Evolutionary conservation across 2,888 invertebrate species (phyloP).

Genomic region (Caenorhabditis sp.): DNA sequence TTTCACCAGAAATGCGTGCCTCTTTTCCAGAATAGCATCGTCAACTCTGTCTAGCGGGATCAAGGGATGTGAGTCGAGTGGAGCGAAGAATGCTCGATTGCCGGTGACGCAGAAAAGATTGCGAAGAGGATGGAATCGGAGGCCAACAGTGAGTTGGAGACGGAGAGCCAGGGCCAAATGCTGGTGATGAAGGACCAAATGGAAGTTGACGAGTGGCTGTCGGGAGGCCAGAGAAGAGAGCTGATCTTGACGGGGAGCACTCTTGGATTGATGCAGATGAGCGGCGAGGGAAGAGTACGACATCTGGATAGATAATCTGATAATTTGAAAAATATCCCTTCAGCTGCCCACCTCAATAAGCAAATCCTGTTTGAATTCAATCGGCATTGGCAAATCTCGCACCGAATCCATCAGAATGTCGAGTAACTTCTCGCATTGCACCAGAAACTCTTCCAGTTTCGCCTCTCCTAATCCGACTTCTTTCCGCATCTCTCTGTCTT

Average conservation of each 20-base stretch:
- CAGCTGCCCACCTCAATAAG: constrained; percentile 43
- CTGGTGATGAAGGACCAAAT: constrained; percentile 73
- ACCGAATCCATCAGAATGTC: constrained; percentile 54
- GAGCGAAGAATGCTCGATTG: constrained; percentile 70
- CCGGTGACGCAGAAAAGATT: constrained; percentile 67
- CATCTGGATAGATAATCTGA: constrained; percentile 31
- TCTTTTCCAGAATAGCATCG: constrained; percentile 59
- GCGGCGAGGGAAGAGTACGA: constrained; percentile 38
- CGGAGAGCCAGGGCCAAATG: constrained; percentile 66
- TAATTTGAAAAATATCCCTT: not conserved
- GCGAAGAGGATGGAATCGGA: constrained; percentile 52
- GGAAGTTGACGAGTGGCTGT: constrained; percentile 72
- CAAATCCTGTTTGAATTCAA: constrained; percentile 45
- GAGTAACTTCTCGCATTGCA: constrained; percentile 37
- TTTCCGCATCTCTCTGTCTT: constrained; percentile 64
- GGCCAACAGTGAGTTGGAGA: constrained; percentile 52
- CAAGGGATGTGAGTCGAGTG: constrained; percentile 73
- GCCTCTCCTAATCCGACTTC: constrained; percentile 67
- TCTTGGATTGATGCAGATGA: constrained; percentile 27
- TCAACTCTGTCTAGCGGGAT: constrained; percentile 72
- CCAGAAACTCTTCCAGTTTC: constrained; percentile 60
- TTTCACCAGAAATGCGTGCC: constrained; percentile 72
- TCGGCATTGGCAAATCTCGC: constrained; percentile 34
- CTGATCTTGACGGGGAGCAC: constrained; percentile 47
- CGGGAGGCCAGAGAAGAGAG: constrained; percentile 56